phyloP scores from a whole-genome alignment of 2,113 vertebrate genomes.

The Pseudolaguvia tuberculata region DNA sequence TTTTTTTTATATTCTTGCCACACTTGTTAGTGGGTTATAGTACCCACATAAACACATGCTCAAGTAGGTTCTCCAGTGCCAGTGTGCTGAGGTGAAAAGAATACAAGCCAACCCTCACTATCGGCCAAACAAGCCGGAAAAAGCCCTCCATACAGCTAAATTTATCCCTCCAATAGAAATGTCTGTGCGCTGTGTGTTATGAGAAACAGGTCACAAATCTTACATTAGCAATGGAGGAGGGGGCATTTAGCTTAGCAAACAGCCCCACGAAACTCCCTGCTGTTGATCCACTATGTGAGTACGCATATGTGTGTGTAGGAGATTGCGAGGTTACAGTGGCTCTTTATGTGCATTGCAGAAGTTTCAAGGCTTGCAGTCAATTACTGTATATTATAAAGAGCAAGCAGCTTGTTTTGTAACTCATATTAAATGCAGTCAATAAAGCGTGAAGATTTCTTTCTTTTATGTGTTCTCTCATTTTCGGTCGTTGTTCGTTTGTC shows the following conservation, averaged over 20 bases:
- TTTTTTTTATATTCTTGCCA: not conserved
- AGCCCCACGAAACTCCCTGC: conserved; percentile 45
- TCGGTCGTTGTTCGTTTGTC: no score
- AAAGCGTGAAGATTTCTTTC: not conserved
- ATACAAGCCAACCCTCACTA: conserved; percentile 21
- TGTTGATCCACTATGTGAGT: conserved; percentile 35
- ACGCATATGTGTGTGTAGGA: conserved; percentile 30
- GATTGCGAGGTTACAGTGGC: conserved; percentile 45
- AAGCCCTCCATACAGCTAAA: conserved; percentile 46
- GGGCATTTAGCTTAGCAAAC: conserved; percentile 41
- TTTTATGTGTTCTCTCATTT: not conserved
- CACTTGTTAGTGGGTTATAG: not conserved
- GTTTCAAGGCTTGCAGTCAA: conserved; percentile 44
- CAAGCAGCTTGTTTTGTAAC: conserved; percentile 14
- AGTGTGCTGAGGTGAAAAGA: conserved; percentile 27
- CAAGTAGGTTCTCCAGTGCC: conserved; percentile 5
- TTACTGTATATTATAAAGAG: conserved; percentile 47
- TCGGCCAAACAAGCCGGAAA: conserved; percentile 47
- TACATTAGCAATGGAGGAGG: conserved; percentile 28
- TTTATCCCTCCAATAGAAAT: conserved; percentile 47
- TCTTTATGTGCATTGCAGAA: conserved; percentile 49
- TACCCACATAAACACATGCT: conserved; percentile 19
- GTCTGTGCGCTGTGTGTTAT: conserved; percentile 41
- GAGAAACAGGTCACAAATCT: conserved; percentile 49
- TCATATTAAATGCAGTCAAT: not conserved